Base-by-base conservation (phyloP, 2,797 vertebrate genomes). In the Poecilia velifera region DNA sequence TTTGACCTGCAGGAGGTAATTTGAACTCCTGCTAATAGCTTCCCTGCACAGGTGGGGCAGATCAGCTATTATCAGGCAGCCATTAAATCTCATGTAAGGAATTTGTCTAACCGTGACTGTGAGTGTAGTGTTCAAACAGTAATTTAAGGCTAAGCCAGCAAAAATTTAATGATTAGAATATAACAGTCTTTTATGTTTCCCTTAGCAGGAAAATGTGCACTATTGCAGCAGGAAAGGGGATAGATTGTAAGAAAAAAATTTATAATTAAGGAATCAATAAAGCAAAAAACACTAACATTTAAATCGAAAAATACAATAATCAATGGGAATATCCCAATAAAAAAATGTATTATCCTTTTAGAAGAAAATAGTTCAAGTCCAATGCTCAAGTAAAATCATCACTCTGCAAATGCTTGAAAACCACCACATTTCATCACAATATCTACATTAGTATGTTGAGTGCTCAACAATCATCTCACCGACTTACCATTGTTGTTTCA, bases 21-120 rank as follows among this genome's bases (percentile, higher is more conserved):
- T 12, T 72, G 84, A 94, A 77, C 76, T 78, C 72, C 85, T 84
- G 83, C 86, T 86, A 86, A 86, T 82, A 87, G 88, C 80, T 73
- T 81, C 59, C 82, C 76, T 62, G 71, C 86, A 88, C 89, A 92
- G 90, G 88, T 90, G 87, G 79, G 78, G 71, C 66, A 72, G 45
- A 66, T 59, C 22, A 66, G 46, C 34, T 68, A 31, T 14, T 73
- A 57, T 74, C 62, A 76, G 41, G 12, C 77, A 78, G 20, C 14
- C 28, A 71, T 72, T 6, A 51, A 76, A 70, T 73, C 41, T 74
- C 55, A 46, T 18, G 46, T 28, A 57, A 45, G 57, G 41, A 85
- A 75, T 14, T 8, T 62, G 46, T 25, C 49, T 28, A 43, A 18
- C 31, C 13, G 6, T 46, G 7, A 20, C 6, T 64, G n/a, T 13